These are phyloP conservation scores for Eptatretus burgeri DNA, from an alignment of 2,113 vertebrate genomes.

Conservation along the genomic window DNA sequence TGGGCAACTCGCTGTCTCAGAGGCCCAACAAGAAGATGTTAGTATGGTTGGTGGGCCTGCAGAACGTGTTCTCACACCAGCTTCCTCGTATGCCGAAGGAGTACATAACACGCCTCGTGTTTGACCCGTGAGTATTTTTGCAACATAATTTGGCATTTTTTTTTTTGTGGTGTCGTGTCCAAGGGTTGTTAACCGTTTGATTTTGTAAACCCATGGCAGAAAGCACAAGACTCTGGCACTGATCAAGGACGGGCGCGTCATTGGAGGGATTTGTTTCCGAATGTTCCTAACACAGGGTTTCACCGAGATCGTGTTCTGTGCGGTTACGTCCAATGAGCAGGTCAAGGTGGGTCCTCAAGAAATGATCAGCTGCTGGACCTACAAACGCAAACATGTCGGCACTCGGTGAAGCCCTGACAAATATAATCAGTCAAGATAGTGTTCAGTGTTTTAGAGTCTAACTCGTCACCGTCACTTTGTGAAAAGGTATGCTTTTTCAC, in stretches of 20 bases:
- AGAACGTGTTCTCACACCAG: slow-evolving; percentile 95
- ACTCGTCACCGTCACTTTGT: too few relatives aligned
- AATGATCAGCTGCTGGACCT: too few relatives aligned
- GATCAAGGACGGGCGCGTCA: slow-evolving; percentile 87
- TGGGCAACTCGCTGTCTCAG: slow-evolving; percentile 77
- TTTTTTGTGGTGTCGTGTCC: too few relatives aligned
- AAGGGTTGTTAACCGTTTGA: not conserved
- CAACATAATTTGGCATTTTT: not conserved
- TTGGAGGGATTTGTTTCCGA: slow-evolving; percentile 87
- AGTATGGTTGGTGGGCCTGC: slow-evolving; percentile 86
- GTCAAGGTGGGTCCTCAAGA: slow-evolving; percentile 38
- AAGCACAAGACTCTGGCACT: slow-evolving; percentile 92
- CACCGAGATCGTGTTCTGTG: slow-evolving; percentile 93
- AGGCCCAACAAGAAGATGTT: slow-evolving; percentile 91
- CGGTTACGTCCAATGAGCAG: slow-evolving; percentile 89
- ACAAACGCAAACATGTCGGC: too few relatives aligned
- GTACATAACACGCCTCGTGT: slow-evolving; percentile 86
- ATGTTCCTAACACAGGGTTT: slow-evolving; percentile 98
- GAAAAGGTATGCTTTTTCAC: too few relatives aligned
- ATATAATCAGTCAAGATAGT: too few relatives aligned
- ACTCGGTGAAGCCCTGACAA: too few relatives aligned
- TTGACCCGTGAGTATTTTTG: slow-evolving; percentile 48
- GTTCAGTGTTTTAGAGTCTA: too few relatives aligned
- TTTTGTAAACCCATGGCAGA: slow-evolving; percentile 17
- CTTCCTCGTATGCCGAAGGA: slow-evolving; percentile 97